These are phyloP conservation scores for Polyergus mexicanus DNA, from an alignment of 1,140 invertebrate genomes.

Conservation along the genomic window DNA sequence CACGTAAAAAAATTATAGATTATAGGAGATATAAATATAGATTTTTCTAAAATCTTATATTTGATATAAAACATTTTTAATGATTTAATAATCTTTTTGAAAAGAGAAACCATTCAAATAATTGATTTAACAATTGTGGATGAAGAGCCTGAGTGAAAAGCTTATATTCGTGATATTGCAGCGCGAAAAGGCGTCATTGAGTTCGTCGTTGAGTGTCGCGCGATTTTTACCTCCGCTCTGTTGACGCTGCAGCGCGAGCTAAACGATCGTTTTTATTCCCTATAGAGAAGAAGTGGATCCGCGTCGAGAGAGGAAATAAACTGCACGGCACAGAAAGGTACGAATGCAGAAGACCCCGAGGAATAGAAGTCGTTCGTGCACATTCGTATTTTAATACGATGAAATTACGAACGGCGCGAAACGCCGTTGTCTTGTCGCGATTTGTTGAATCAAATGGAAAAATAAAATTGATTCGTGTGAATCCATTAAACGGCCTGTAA, in stretches of 20 bases:
- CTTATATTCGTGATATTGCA: not conserved
- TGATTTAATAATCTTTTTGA: not conserved
- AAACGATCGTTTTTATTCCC: constrained; percentile 66
- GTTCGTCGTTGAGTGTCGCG: not conserved
- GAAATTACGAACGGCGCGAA: not conserved
- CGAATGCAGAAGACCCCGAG: not conserved
- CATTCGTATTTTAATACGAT: constrained; percentile 34
- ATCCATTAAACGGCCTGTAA: not conserved
- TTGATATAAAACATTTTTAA: not conserved
- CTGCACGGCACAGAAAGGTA: constrained; percentile 4
- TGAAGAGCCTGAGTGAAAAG: not conserved
- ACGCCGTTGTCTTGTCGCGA: not conserved
- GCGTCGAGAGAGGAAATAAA: constrained; percentile 3
- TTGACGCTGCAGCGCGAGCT: not conserved
- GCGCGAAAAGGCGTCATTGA: constrained; percentile 31
- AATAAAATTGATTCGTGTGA: too few species aligned
- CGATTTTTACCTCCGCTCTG: constrained; percentile 53
- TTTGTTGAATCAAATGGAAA: not conserved
- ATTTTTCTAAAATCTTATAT: not conserved
- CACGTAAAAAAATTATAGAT: not conserved
- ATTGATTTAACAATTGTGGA: not conserved
- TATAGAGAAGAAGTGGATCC: constrained; percentile 35
- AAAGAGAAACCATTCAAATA: not conserved
- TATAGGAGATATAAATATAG: too few species aligned
- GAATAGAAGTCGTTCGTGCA: constrained; percentile 22